Evolutionary conservation across 2,888 invertebrate genomes (phyloP), one percentile per base, ranked within the genome.

Genomic region (Pantelozetes paolii): DNA sequence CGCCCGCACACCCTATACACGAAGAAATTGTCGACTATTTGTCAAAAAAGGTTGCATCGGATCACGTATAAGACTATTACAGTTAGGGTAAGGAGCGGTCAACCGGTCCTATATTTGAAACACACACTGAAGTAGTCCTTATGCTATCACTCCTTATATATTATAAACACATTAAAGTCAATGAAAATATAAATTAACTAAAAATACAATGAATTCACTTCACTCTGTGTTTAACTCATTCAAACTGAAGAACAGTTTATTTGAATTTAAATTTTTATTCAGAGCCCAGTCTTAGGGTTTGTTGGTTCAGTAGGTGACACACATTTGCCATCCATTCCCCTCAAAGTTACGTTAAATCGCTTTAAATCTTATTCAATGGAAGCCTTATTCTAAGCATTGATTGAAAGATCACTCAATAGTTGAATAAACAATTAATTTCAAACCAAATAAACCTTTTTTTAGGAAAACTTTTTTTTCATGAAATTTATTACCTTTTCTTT

Each of bases 281-380:
- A 3, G 23, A 54, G 54, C 18, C 54, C 3, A 32, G 62, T 30
- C 1, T 32, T 23, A 2, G 62, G 28, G 30, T 6, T 13, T 30
- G 30, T 62, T 62, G 18, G 62, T 32, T 62, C 62, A 62, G 62
- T 62, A 30, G 62, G 62, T 62, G 62, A 62, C 62, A 62, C 32
- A 62, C 62, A 62, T 62, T 62, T 28, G 1, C 26, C 3, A n/a
- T 11, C 32, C 26, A 8, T 54, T 54, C 54, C 18, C 45, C 18
- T 45, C 36, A 36, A 45, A 6, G 45, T 15, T n/a, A n/a, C n/a
- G n/a, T n/a, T n/a, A n/a, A n/a, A n/a, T n/a, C n/a, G n/a, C n/a
- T n/a, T n/a, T n/a, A n/a, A n/a, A n/a, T n/a, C n/a, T n/a, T n/a
- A n/a, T n/a, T n/a, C n/a, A n/a, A n/a, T n/a, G n/a, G n/a, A n/a